Evolutionary conservation across 2,113 vertebrate genomes (phyloP).

Genomic region (Podarcis muralis): DNA sequence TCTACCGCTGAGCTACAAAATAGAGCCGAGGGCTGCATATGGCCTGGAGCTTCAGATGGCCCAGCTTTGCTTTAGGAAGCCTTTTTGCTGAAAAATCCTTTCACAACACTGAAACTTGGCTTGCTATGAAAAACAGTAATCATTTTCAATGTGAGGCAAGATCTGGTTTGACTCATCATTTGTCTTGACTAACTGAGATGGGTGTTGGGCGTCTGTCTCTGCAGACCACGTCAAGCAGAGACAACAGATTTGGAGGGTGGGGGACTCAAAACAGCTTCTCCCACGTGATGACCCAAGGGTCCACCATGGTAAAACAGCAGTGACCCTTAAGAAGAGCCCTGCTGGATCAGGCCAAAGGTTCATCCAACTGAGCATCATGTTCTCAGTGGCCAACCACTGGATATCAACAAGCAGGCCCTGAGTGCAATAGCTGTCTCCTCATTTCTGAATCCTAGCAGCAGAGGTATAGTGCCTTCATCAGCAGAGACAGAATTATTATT

Average conservation of each 20-base stretch:
- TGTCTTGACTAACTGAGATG: neutral
- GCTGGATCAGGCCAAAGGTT: neutral
- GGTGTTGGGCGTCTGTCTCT: neutral
- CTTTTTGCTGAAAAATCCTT: neutral
- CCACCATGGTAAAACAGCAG: neutral
- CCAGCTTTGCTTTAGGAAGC: neutral
- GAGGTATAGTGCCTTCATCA: too few species aligned
- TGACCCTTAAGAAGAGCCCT: neutral
- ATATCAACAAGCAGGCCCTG: too few species aligned
- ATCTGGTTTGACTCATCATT: neutral
- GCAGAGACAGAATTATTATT: too few species aligned
- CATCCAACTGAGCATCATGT: neutral
- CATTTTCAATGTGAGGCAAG: neutral
- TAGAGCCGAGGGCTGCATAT: too few species aligned
- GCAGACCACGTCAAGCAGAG: neutral
- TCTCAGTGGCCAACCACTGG: too few species aligned
- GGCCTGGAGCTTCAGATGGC: too few species aligned
- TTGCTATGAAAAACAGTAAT: neutral
- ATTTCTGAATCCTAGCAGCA: too few species aligned
- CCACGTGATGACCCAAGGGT: neutral
- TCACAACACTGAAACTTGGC: neutral
- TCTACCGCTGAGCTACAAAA: too few species aligned
- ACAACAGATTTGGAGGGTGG: neutral
- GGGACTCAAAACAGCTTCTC: neutral
- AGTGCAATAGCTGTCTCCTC: too few species aligned